phyloP scores from a whole-genome alignment of 2,888 invertebrate species.

The Hirtodrosophila duncani region DNA sequence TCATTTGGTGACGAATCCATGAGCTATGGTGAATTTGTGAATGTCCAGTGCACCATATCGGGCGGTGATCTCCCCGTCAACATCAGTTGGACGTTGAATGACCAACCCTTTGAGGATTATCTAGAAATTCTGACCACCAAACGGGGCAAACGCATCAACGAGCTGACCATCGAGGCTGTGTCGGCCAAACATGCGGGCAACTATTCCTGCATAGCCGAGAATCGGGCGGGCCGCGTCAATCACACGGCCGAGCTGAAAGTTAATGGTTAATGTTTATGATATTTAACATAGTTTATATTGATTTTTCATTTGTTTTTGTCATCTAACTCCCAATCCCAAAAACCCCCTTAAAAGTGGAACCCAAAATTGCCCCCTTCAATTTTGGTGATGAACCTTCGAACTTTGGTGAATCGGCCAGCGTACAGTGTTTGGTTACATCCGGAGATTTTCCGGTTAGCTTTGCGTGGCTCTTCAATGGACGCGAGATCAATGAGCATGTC shows the following conservation, averaged over 20 bases:
- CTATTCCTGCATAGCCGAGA: conserved; percentile 87
- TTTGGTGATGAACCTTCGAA: conserved; percentile 84
- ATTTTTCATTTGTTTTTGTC: conserved; percentile 10
- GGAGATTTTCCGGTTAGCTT: conserved; percentile 85
- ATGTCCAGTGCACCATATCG: conserved; percentile 79
- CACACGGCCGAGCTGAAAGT: conserved; percentile 86
- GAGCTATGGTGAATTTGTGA: conserved; percentile 83
- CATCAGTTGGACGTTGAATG: conserved; percentile 82
- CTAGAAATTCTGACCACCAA: conserved; percentile 76
- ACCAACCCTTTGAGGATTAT: conserved; percentile 76
- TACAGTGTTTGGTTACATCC: conserved; percentile 81
- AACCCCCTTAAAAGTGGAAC: conserved; percentile 81
- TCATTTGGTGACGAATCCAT: conserved; percentile 86
- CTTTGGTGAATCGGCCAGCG: conserved; percentile 82
- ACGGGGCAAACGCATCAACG: conserved; percentile 80
- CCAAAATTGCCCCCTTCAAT: conserved; percentile 85
- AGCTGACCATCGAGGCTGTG: conserved; percentile 84
- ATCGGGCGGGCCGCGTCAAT: conserved; percentile 84
- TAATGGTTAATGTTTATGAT: conserved; percentile 81
- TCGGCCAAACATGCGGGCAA: conserved; percentile 85
- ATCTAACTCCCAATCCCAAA: conserved; percentile 6
- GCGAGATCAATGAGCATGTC: conserved; percentile 76
- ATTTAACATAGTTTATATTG: conserved; percentile 4
- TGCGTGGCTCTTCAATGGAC: conserved; percentile 83
- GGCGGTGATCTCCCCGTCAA: conserved; percentile 82